Percentiles rank a stretch among this genome's conserved stretches.
Conservation (phyloP, 2,797 vertebrate genomes). For the Enteromius fasciolatus region DNA sequence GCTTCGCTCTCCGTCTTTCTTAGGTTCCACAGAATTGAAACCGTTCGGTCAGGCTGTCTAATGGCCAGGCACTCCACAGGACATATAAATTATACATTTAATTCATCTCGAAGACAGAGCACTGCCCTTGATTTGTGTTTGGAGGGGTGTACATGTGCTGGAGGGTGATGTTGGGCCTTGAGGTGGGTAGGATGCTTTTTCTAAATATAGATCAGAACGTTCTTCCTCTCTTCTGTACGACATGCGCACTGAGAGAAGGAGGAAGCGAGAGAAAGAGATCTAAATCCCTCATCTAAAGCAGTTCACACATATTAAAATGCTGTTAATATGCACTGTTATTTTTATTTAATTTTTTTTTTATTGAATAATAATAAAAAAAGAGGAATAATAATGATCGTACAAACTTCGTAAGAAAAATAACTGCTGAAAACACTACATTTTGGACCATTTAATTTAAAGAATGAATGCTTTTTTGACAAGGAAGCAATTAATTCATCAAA, state of each 20-base stretch:
- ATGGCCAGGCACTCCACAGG: slow-evolving; percentile 41
- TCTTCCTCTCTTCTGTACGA: slow-evolving; percentile 62
- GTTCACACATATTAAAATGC: neutral
- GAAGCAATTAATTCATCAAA: neutral
- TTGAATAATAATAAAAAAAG: neutral
- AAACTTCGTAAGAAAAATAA: neutral
- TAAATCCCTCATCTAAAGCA: slow-evolving; percentile 60
- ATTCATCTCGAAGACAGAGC: slow-evolving; percentile 19
- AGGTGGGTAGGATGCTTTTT: slow-evolving; percentile 52
- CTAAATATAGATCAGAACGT: slow-evolving; percentile 77
- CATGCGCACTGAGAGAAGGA: slow-evolving; percentile 65
- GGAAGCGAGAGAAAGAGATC: slow-evolving; percentile 45
- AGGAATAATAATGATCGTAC: neutral
- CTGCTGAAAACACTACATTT: neutral
- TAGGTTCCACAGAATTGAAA: slow-evolving; percentile 33
- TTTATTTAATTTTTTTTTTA: neutral
- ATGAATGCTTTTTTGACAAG: neutral
- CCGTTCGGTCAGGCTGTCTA: slow-evolving; percentile 15
- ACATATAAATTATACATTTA: slow-evolving; percentile 69
- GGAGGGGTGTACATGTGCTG: slow-evolving; percentile 12
- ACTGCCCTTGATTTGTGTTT: slow-evolving; percentile 1
- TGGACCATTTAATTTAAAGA: neutral
- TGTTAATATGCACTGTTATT: neutral
- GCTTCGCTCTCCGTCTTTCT: slow-evolving; percentile 37
- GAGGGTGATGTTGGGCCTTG: slow-evolving; percentile 35